These are phyloP conservation scores for Cotesia typhae DNA, from an alignment of 1,140 invertebrate genomes.

Conservation along the genomic window DNA sequence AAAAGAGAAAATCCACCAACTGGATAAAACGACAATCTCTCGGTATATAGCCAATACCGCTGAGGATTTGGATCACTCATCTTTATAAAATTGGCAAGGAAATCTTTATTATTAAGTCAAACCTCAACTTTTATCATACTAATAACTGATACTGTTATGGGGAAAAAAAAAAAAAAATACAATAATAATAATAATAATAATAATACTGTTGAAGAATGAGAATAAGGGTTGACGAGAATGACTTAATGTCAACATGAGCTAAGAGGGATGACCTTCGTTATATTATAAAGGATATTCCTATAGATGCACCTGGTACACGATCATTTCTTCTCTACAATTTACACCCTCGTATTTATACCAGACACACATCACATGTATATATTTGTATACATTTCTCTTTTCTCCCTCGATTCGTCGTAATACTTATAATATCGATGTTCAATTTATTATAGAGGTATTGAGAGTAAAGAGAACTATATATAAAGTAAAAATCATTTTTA, in stretches of 20 bases:
- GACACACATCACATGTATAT: conserved; percentile 45
- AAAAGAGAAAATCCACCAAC: conserved; percentile 18
- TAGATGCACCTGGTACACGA: conserved; percentile 58
- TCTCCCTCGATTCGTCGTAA: no score
- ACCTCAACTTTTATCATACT: conserved; percentile 30
- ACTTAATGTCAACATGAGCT: conserved; percentile 21
- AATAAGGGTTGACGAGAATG: conserved; percentile 8
- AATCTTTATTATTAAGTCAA: conserved; percentile 36
- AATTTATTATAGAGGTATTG: conserved; percentile 1
- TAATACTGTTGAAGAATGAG: no score
- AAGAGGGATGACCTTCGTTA: conserved; percentile 53
- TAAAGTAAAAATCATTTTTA: not conserved
- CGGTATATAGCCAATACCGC: conserved; percentile 25
- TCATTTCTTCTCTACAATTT: conserved; percentile 43
- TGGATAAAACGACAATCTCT: conserved; percentile 43
- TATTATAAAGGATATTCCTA: conserved; percentile 47
- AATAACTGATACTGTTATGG: conserved; percentile 7
- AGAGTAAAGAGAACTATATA: not conserved
- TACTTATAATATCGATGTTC: conserved; percentile 6
- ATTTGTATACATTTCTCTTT: not conserved
- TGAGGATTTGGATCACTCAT: conserved; percentile 36
- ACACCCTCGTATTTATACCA: no score
- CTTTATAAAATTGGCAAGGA: conserved; percentile 19
- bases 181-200: no score
- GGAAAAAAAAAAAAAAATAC: not conserved